A percentile compares a stretch with the other conserved stretches of the same genome.
phyloP scores from a whole-genome alignment of 2,113 vertebrate species.

The Cynopterus brachyotis region DNA sequence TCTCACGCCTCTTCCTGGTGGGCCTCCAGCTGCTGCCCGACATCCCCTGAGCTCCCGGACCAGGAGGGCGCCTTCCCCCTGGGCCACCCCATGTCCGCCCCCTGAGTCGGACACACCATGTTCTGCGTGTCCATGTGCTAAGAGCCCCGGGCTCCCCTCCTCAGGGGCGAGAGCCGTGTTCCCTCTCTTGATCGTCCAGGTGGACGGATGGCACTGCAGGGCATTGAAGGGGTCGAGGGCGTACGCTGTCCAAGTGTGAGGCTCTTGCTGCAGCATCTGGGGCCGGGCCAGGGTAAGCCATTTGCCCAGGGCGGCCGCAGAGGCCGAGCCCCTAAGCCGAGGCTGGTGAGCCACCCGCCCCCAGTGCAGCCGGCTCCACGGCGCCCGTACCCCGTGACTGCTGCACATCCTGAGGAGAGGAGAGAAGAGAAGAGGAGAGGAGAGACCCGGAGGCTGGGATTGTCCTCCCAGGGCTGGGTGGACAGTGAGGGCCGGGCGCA shows the following conservation, averaged over 20 bases:
- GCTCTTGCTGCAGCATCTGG: background rate
- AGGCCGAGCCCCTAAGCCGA: background rate
- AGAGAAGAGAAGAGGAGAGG: background rate
- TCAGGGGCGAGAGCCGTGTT: background rate
- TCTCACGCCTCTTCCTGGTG: accelerated
- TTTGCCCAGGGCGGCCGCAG: background rate
- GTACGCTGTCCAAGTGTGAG: background rate
- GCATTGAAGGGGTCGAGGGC: slow-evolving; percentile 10
- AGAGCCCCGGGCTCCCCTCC: background rate
- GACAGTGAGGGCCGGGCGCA: background rate
- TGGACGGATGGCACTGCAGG: background rate
- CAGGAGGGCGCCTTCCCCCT: too few relatives aligned
- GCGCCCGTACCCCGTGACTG: background rate
- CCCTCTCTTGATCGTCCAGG: background rate
- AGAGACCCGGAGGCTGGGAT: background rate
- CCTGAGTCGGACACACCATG: accelerated
- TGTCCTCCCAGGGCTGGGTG: background rate
- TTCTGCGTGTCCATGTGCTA: background rate
- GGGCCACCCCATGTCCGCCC: background rate
- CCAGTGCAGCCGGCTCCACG: background rate
- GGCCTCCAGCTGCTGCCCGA: background rate
- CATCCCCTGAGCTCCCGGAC: background rate
- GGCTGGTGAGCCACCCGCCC: background rate
- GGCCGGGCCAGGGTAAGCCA: background rate
- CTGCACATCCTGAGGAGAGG: slow-evolving; percentile 30